Base-by-base conservation (phyloP, 1,140 invertebrate species). In the Drosophila nikananu region DNA sequence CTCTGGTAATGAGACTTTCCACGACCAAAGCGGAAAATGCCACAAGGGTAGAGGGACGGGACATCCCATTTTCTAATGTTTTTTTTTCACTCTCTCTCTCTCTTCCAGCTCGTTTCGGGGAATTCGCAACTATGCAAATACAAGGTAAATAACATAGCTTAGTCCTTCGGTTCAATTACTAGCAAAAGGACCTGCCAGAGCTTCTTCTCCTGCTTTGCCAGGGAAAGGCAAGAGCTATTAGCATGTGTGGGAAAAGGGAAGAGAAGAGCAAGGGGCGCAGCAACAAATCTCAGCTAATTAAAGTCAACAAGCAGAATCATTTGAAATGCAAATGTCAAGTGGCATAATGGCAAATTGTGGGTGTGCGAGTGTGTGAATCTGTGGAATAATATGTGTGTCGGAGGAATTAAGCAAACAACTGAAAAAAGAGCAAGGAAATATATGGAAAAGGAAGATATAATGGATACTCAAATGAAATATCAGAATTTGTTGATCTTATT, bases 201-300 rank as follows among this genome's bases (percentile, higher is more conserved):
- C 37, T n/a, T 12, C 44, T 30, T 23, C 13, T 70, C 25, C n/a
- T 27, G 13, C 17, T 15, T 42, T 19, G 13, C 15, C 4, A 15
- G 27, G 21, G 21, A 25, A 32, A 15, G 21, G 70, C n/a, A 72
- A 60, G 73, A 73, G 68, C 71, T 30, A 74, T 74, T 74, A 74
- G 51, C 35, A 73, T 61, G 64, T n/a, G 35, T 39, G 10, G n/a
- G 10, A 25, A 21, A 27, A 1, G 10, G 10, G 32, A 2, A 12
- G 59, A 27, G 27, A 10, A 23, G 21, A 1, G 15, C 23, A 15
- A 2, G 19, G 12, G n/a, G 27, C 46, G 46, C 39, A 64, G 57
- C 57, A 72, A 54, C 71, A 87, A 87, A 87, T 87, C 83, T 83
- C 77, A 77, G 80, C 84, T 87, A 87, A 87, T 87, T 89, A 87